These are phyloP conservation scores for Onychomys leucogaster DNA, from an alignment of 2,797 vertebrate genomes.

Conservation along the genomic window DNA sequence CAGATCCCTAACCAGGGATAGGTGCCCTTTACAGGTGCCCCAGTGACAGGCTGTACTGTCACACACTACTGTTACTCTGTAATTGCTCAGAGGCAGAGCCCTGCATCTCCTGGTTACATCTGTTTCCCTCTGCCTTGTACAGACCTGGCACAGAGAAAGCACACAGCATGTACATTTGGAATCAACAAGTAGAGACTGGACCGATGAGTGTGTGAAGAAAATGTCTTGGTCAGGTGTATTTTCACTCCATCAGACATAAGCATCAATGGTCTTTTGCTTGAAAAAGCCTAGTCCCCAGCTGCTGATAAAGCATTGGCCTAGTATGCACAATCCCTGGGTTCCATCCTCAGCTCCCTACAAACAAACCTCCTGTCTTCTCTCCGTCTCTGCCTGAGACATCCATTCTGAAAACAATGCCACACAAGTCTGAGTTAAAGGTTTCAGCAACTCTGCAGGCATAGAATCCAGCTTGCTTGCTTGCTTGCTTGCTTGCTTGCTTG, in stretches of 20 bases:
- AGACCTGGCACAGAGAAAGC: not conserved
- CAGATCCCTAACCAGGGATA: not conserved
- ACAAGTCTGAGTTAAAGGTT: not conserved
- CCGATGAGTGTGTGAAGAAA: too few species aligned
- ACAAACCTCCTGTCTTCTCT: not conserved
- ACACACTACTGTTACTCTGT: not conserved
- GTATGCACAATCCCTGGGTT: not conserved
- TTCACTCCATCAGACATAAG: not conserved
- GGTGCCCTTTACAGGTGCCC: not conserved
- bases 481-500: not conserved
- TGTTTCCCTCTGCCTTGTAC: not conserved
- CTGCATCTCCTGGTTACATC: not conserved
- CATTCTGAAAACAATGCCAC: not conserved
- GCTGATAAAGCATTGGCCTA: not conserved
- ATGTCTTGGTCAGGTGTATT: not conserved
- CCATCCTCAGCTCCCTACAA: not conserved
- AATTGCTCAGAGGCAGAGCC: not conserved
- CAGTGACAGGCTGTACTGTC: rapidly evolving
- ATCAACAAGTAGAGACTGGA: not conserved
- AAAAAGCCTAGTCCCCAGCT: not conserved
- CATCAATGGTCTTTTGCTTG: not conserved
- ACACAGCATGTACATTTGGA: not conserved
- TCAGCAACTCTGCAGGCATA: not conserved
- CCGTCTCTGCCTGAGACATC: not conserved
- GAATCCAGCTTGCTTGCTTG: not conserved